Evolutionary conservation across 2,888 invertebrate genomes (phyloP), one percentile per base, ranked within the genome.

Genomic region (Eupithecia pulchellata): DNA sequence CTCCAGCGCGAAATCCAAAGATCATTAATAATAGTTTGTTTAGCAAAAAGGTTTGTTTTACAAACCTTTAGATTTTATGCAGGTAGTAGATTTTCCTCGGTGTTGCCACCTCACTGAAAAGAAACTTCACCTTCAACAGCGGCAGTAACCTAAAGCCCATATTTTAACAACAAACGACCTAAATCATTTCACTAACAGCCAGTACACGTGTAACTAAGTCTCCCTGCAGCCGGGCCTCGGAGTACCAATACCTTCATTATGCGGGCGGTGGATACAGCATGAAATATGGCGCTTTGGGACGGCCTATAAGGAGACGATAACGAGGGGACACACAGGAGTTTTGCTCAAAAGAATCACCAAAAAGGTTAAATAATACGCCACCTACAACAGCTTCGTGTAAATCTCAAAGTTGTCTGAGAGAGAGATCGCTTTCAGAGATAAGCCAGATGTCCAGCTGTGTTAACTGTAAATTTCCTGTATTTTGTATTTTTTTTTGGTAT

Each of bases 221-320:
- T 74, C 69, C 77, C 29, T 76, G 79, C 76, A 78, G 17, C 42
- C 63, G 30, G 34, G 58, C 9, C 60, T n/a, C 60, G 17, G 39
- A n/a, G 78, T 78, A 64, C 81, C 84, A 76, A 85, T 85, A 84
- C 84, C 85, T 85, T 87, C 86, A 86, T 87, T 87, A 89, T 82
- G 81, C 82, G 77, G 78, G 72, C 78, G 76, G 79, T 78, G 78
- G 81, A 80, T 84, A 81, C 84, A 82, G 81, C 84, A 86, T 91
- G 89, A 90, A 91, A 90, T 90, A 91, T 88, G 72, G 84, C 84
- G 79, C 78, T 75, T 76, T 79, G 83, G 82, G 84, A 82, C 80
- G 79, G 79, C 77, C 79, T 83, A 82, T 84, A 64, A 74, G 83
- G 75, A 72, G 74, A 74, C 80, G 88, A 88, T 88, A 89, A 83